These are phyloP conservation scores for Osmoderma eremita DNA, from an alignment of 2,888 invertebrate genomes.

Conservation along the genomic window DNA sequence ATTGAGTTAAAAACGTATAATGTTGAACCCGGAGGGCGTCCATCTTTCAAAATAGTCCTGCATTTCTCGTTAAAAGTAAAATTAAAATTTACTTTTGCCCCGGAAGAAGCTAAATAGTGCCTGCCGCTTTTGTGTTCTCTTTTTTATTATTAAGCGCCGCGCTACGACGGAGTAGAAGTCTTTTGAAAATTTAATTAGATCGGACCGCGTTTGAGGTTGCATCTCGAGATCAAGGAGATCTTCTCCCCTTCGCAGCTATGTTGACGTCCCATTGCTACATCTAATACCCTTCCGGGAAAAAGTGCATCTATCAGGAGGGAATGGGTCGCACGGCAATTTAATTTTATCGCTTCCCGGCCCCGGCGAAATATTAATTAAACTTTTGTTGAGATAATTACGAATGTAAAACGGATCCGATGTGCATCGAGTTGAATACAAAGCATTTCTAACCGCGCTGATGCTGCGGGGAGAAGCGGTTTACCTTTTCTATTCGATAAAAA, in stretches of 20 bases:
- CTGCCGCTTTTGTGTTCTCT: neutral
- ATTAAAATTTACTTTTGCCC: conserved; percentile 3
- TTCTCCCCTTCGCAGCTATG: neutral
- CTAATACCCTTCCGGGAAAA: conserved; percentile 2
- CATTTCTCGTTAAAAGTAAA: neutral
- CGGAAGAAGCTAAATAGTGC: conserved; percentile 11
- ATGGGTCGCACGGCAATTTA: conserved; percentile 13
- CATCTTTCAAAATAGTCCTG: neutral
- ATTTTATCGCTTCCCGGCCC: conserved; percentile 18
- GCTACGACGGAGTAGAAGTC: neutral
- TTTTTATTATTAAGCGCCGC: conserved; percentile 5
- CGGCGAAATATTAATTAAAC: conserved; percentile 29
- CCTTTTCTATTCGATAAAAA: neutral
- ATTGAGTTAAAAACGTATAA: no score
- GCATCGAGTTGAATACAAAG: conserved; percentile 13
- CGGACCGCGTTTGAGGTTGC: conserved; percentile 4
- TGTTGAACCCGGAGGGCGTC: no score
- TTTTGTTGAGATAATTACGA: conserved; percentile 34
- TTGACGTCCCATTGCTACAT: neutral
- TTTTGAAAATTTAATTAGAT: conserved; percentile 29
- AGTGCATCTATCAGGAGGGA: conserved; percentile 26
- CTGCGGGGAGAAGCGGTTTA: neutral
- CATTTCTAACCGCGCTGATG: neutral
- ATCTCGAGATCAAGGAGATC: conserved; percentile 3
- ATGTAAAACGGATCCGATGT: conserved; percentile 24